Evolutionary conservation across 1,140 invertebrate genomes (phyloP).

Genomic region (Drosophila triauraria): DNA sequence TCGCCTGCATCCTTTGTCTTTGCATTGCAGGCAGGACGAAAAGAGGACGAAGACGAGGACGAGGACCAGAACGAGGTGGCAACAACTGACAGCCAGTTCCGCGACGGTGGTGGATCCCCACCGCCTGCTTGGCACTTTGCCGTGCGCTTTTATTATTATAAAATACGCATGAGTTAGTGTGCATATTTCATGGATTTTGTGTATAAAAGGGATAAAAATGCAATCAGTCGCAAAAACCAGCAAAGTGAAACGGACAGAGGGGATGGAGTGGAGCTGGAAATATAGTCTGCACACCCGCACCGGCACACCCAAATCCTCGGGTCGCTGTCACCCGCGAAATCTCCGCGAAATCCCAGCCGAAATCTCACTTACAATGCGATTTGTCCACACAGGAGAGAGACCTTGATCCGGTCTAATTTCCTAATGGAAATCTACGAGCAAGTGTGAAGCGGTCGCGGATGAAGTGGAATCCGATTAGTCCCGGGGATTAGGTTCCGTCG

Average conservation of each 20-base stretch:
- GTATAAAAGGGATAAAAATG: slow-evolving; percentile 82
- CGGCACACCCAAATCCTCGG: not conserved
- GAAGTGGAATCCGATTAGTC: not conserved
- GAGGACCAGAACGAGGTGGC: not conserved
- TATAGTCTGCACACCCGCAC: not conserved
- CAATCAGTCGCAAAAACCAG: slow-evolving; percentile 82
- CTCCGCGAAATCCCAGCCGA: slow-evolving; percentile 45
- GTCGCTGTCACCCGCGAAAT: slow-evolving; percentile 34
- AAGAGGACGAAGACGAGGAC: too few relatives aligned
- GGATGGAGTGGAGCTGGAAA: slow-evolving; percentile 2
- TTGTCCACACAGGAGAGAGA: slow-evolving; percentile 27
- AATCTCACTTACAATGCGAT: slow-evolving; percentile 44
- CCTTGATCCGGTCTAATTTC: slow-evolving; percentile 31
- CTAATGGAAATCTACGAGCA: slow-evolving; percentile 13
- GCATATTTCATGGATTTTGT: slow-evolving; percentile 83
- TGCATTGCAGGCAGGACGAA: slow-evolving; percentile 28
- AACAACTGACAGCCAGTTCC: slow-evolving; percentile 34
- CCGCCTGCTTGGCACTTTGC: slow-evolving; percentile 40
- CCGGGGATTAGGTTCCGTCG: not conserved
- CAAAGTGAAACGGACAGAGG: slow-evolving; percentile 79
- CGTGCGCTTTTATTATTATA: slow-evolving; percentile 78
- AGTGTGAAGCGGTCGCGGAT: slow-evolving; percentile 8
- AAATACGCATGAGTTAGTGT: slow-evolving; percentile 83
- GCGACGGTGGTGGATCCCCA: not conserved
- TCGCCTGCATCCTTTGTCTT: slow-evolving; percentile 69